phyloP scores from a whole-genome alignment of 2,113 vertebrate genomes.

The Echinops telfairi region DNA sequence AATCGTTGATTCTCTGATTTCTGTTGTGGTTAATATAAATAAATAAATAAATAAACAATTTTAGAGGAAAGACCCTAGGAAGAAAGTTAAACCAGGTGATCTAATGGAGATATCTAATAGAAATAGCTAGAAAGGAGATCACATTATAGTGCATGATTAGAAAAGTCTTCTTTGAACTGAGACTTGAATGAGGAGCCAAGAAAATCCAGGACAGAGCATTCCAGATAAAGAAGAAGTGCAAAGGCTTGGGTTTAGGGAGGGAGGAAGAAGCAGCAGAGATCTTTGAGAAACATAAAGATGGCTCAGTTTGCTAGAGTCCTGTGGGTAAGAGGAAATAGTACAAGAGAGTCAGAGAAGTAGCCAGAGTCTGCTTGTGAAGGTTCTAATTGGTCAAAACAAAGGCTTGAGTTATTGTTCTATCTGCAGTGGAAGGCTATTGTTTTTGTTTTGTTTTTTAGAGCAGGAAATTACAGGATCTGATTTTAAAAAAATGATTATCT shows the following conservation, averaged over 20 bases:
- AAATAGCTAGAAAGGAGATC: not conserved
- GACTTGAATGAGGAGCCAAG: not conserved
- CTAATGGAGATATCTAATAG: not conserved
- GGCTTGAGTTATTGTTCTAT: not conserved
- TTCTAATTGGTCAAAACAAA: not conserved
- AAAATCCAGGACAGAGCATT: not conserved
- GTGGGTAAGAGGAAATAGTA: not conserved
- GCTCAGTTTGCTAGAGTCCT: not conserved
- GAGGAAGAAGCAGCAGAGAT: not conserved
- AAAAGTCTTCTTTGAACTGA: not conserved
- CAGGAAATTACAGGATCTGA: not conserved
- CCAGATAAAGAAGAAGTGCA: not conserved
- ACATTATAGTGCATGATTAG: not conserved
- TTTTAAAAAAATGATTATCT: slow-evolving; percentile 14
- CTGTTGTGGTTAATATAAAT: not conserved
- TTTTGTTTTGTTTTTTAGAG: not conserved
- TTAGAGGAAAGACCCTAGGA: slow-evolving; percentile 8
- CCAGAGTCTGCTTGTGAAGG: not conserved
- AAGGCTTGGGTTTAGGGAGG: not conserved
- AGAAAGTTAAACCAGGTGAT: not conserved
- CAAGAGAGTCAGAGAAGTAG: not conserved
- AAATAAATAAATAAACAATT: not conserved
- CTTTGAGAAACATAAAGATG: not conserved
- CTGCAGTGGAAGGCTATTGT: not conserved
- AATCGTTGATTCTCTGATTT: slow-evolving; percentile 7